Evolutionary conservation across 2,113 vertebrate species (phyloP), one percentile per base, ranked within the genome.

Genomic region (Lipotes vexillifer): DNA sequence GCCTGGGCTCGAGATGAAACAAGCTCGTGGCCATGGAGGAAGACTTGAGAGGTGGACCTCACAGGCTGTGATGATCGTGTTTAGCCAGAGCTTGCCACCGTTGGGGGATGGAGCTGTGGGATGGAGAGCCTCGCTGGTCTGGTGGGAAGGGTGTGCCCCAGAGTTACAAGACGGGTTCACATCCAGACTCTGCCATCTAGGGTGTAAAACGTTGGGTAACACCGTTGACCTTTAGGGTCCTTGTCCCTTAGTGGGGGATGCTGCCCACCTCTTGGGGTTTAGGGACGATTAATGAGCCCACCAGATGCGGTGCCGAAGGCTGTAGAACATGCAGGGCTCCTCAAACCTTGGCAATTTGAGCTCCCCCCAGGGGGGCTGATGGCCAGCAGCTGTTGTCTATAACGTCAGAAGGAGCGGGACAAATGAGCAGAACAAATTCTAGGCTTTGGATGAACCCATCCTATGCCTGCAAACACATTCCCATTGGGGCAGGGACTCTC

Each of bases 361-460:
- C 69, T 21, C 20, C 38, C 1, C 14, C 11, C 5, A 1, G 52
- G 55, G 3, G 5, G 14, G 6, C 4, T 3, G 49, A 38, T 1
- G 9, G 6, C 1, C 8, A 29, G 27, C 13, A 3, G 8, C 38
- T 33, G 5, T 25, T 0, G 1, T 8, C 41, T 7, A 0, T 69
- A 12, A 33, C 71, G 3, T 7, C 44, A 15, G 75, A 49, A 38
- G 10, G 3, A 1, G 31, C 0, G 0, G 46, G 36, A 20, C 57
- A 2, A 1, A 29, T 5, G 27, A 59, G 61, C 23, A 59, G 18
- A 7, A n/a, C 31, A 12, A n/a, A 36, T 27, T 1, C 12, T 13
- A 14, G 44, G 31, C 29, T 44, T 29, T 20, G 0, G 11, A 0
- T 13, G 49, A 7, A 15, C 29, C 15, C 29, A 52, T 27, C 31